Evolutionary conservation across 2,888 invertebrate genomes (phyloP), one percentile per base, ranked within the genome.

Genomic region (Tanytarsus gracilentus): DNA sequence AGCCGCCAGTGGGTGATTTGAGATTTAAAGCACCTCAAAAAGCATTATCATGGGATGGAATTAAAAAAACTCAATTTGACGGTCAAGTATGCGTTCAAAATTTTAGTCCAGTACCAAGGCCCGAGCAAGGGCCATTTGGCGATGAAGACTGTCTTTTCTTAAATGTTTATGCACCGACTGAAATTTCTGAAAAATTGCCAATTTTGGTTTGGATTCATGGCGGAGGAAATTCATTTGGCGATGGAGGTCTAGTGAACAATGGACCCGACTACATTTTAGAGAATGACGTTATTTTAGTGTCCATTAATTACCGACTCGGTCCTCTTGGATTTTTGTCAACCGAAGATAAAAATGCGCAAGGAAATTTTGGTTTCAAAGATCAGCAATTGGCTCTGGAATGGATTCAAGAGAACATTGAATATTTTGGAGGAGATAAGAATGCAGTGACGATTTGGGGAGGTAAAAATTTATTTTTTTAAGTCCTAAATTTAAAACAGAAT

Each of bases 221-320:
- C 4, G 44, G 44, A 44, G 77, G 76, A 3, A 79, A 77, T 64
- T 72, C 75, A 2, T 73, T 75, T 63, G 79, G 79, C 0, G 75
- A 76, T 0, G 77, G 78, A 9, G 77, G 77, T 65, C 74, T 77
- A 3, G 77, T 77, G 66, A 69, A 75, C 14, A 76, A 77, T 66
- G 69, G 68, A 8, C 71, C 72, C 1, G 62, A 70, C 27, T 71
- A 70, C 52, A 56, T 69, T 4, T 36, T 71, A 59, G 71, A 72
- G 14, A 64, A 69, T 23, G 68, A 73, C 30, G 61, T 72, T 2
- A 69, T 73, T 9, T 63, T 72, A 1, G 71, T 73, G 0, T 67
- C 68, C 1, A 65, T 68, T 1, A 72, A 72, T 53, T 68, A 72
- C 62, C 69, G 71, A n/a, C 63, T 72, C 0, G 68, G 64, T n/a